Base-by-base conservation (phyloP, 2,888 invertebrate species). In the Argynnis bischoffii region DNA sequence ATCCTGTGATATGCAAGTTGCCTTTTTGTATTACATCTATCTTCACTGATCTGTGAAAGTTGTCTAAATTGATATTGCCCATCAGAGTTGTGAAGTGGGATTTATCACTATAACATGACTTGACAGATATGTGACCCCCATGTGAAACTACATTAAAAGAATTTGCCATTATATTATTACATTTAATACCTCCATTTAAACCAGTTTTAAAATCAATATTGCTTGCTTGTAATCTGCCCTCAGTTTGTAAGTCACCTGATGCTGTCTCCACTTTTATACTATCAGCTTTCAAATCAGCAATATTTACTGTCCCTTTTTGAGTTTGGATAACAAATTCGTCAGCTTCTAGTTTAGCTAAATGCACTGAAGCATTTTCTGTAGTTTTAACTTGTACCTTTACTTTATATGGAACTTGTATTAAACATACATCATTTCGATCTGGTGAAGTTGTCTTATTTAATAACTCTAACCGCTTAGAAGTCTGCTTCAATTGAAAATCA, bases 1-100 rank as follows among this genome's bases (percentile, higher is more conserved):
- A 93, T 18, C 92, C 87, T 18, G 86, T 89, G 63, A 93, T 89
- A 59, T 86, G 81, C n/a, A 93, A 76, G 68, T 92, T 91, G 0
- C 93, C 92, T 74, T 86, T 80, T 72, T 93, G 90, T 57, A 93
- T 92, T 0, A 93, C 85, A 82, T 93, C 93, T 71, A 93, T 90
- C 68, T 81, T 77, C 3, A 92, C 93, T 31, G 86, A 83, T 69
- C 86, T 82, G 55, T 93, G 93, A 4, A 92, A 76, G 64, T 87
- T 86, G 57, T 88, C 84, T 5, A 93, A 76, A 13, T 76, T 77
- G 69, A 93, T 86, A 56, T 92, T 87, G 0, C 93, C 93, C 86
- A 92, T 88, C 16, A 92, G 79, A 14, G 93, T 93, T 46, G 85
- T 90, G 61, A 93, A 90, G 72, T 92, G 90, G 6, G 93, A 91